These are phyloP conservation scores for Monoplex corrugatus DNA, from an alignment of 2,888 invertebrate genomes.

Conservation along the genomic window DNA sequence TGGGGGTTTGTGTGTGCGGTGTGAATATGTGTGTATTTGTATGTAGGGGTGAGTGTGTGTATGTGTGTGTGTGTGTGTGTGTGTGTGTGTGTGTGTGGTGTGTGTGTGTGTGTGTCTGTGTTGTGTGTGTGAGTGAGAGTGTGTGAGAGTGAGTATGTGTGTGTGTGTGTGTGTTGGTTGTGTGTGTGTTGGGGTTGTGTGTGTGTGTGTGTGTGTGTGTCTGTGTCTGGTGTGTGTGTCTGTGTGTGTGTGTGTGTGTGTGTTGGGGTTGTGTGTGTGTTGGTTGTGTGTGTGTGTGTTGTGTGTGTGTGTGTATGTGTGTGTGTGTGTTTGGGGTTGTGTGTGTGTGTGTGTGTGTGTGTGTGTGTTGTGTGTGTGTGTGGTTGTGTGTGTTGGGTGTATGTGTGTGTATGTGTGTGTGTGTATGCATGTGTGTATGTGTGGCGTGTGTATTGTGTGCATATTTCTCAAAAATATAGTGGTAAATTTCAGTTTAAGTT, in stretches of 20 bases:
- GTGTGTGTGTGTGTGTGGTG: background rate
- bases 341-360: background rate
- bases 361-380: background rate
- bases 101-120: background rate
- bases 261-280: background rate
- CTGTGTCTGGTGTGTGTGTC: background rate
- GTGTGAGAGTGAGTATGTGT: background rate
- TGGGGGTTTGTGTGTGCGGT: background rate
- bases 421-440: background rate
- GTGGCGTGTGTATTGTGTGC: no score
- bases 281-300: slow-evolving; percentile 13
- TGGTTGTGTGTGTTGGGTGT: background rate
- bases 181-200: no score
- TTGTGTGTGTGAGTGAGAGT: background rate
- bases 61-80: background rate
- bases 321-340: background rate
- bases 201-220: background rate
- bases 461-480: no score
- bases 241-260: background rate
- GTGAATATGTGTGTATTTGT: no score
- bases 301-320: background rate
- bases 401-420: background rate
- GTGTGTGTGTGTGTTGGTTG: background rate
- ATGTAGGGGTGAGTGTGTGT: background rate
- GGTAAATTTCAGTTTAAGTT: no score